A percentile compares a stretch with the other conserved stretches of the same genome.
These are phyloP conservation scores for Tetramorium simillimum DNA, from an alignment of 1,140 invertebrate genomes.

Conservation along the genomic window DNA sequence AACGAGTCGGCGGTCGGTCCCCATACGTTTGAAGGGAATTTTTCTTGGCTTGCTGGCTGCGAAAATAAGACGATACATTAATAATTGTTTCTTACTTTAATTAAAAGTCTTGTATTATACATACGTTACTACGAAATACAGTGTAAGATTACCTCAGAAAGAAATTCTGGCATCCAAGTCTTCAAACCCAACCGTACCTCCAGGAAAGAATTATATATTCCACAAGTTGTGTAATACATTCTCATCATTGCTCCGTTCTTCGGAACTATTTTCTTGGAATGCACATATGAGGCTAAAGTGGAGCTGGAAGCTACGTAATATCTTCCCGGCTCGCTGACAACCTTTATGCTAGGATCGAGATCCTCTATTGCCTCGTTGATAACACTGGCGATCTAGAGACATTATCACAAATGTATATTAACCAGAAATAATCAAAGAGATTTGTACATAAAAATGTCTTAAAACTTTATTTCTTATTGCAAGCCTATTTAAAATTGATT, in stretches of 20 bases:
- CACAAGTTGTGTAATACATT: conserved; percentile 91
- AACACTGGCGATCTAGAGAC: conserved; percentile 83
- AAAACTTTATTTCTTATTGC: not conserved
- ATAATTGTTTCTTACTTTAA: not conserved
- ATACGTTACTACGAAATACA: not conserved
- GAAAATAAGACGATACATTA: not conserved
- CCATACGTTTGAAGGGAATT: conserved; percentile 85
- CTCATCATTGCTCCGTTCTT: conserved; percentile 71
- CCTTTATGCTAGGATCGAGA: conserved; percentile 88
- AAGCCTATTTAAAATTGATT: not conserved
- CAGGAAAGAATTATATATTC: conserved; percentile 90
- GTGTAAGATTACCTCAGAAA: conserved; percentile 80
- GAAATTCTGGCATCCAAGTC: conserved; percentile 67
- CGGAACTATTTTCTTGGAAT: conserved; percentile 86
- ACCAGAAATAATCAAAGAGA: conserved; percentile 57
- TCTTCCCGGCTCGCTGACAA: conserved; percentile 91
- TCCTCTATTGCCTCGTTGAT: conserved; percentile 87
- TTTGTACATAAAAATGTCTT: not conserved
- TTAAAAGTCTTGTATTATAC: not conserved
- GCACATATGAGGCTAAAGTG: conserved; percentile 87
- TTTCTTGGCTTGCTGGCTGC: conserved; percentile 67
- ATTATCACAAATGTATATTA: not conserved
- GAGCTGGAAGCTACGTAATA: conserved; percentile 90
- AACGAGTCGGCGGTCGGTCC: conserved; percentile 89
- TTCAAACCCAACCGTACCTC: conserved; percentile 75